phyloP scores from a whole-genome alignment of 2,888 invertebrate species.

The Lasioglossum villosulum region DNA sequence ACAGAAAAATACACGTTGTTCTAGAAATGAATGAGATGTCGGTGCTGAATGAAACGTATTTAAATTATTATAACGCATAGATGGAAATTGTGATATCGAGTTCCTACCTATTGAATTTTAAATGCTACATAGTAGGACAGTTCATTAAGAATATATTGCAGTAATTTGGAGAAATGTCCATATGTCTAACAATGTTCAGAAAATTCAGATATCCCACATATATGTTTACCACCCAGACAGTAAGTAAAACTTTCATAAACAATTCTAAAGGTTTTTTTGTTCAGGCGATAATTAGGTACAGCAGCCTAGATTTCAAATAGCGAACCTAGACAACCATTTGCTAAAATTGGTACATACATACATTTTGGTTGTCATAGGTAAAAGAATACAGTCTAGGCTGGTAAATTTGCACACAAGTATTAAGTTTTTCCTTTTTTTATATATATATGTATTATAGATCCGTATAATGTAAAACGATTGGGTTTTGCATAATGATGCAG shows the following conservation, averaged over 20 bases:
- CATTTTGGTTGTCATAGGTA: constrained; percentile 77
- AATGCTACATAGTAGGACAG: neutral
- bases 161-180: constrained; percentile 15
- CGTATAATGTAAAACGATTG: constrained; percentile 34
- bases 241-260: constrained; percentile 35
- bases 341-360: constrained; percentile 60
- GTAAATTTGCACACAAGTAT: constrained; percentile 56
- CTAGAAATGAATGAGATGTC: constrained; percentile 14
- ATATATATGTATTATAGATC: constrained; percentile 6
- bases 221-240: constrained; percentile 45
- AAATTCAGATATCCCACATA: constrained; percentile 1
- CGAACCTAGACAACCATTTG: constrained; percentile 80
- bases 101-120: constrained; percentile 10
- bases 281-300: constrained; percentile 43
- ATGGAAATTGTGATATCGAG: constrained; percentile 8
- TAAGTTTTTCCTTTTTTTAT: constrained; percentile 10
- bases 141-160: neutral
- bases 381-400: constrained; percentile 77
- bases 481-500: constrained; percentile 3
- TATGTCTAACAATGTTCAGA: constrained; percentile 11
- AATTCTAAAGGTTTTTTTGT: constrained; percentile 38
- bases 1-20: neutral
- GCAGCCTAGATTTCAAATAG: constrained; percentile 80
- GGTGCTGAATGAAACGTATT: neutral
- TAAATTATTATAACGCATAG: neutral